Evolutionary conservation across 2,888 invertebrate species (phyloP).

Genomic region (Apamea crenata): DNA sequence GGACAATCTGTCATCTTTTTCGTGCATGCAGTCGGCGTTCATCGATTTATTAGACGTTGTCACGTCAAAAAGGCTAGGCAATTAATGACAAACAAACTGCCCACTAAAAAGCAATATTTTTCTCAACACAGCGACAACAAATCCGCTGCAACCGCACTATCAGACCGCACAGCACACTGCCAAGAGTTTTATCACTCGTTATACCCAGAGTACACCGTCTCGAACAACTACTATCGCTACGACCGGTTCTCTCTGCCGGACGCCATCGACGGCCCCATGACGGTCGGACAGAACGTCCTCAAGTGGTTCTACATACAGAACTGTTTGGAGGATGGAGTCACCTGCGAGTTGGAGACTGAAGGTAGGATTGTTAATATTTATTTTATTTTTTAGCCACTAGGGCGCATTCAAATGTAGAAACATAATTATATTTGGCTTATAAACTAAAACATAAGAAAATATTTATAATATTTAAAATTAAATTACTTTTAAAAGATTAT

Average conservation of each 20-base stretch:
- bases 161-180: conserved; percentile 71
- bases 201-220: conserved; percentile 74
- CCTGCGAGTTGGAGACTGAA: conserved; percentile 71
- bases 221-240: conserved; percentile 76
- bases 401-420: not conserved
- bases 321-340: conserved; percentile 72
- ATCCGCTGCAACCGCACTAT: conserved; percentile 52
- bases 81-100: not conserved
- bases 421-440: no score
- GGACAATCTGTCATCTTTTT: no score
- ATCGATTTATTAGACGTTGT: no score
- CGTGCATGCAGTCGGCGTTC: no score
- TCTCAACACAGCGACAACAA: conserved; percentile 66
- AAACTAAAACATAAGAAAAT: no score
- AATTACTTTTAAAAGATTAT: no score
- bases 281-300: conserved; percentile 73
- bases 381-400: not conserved
- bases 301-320: conserved; percentile 82
- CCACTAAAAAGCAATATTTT: not conserved
- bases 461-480: no score
- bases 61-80: no score
- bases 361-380: conserved; percentile 63
- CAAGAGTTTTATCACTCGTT: conserved; percentile 84
- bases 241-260: conserved; percentile 79
- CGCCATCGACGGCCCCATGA: conserved; percentile 66